Evolutionary conservation across 2,888 invertebrate genomes (phyloP).

Genomic region (Protodeltote pygarga): DNA sequence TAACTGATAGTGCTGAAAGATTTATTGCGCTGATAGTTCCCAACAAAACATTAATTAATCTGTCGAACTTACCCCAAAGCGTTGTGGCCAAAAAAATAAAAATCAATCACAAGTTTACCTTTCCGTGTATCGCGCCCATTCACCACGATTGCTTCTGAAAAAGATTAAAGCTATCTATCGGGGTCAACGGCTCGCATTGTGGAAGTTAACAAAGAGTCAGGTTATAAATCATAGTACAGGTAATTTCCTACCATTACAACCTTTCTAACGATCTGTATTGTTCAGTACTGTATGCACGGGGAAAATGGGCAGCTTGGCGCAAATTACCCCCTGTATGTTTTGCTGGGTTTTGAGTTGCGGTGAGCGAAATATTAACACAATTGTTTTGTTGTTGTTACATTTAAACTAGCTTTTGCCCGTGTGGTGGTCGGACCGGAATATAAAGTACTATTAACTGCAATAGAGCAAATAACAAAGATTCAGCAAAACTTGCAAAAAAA

Average conservation of each 20-base stretch:
- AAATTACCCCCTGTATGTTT: slow-evolving; percentile 43
- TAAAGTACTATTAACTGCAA: too few relatives aligned
- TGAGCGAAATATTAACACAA: not conserved
- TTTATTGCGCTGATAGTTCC: too few relatives aligned
- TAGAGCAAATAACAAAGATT: too few relatives aligned
- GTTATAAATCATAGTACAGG: slow-evolving; percentile 78
- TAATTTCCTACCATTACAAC: slow-evolving; percentile 79
- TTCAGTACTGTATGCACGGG: slow-evolving; percentile 57
- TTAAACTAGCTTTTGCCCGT: too few relatives aligned
- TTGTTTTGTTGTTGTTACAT: too few relatives aligned
- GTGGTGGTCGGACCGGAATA: too few relatives aligned
- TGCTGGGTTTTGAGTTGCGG: slow-evolving; percentile 27
- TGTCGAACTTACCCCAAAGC: slow-evolving; percentile 10
- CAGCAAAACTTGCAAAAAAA: too few relatives aligned
- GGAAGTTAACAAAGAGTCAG: slow-evolving; percentile 56
- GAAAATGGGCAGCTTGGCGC: slow-evolving; percentile 46
- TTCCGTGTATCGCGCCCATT: slow-evolving; percentile 44
- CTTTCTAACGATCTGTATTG: slow-evolving; percentile 75
- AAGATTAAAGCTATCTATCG: slow-evolving; percentile 73
- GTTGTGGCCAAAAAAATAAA: slow-evolving; percentile 10
- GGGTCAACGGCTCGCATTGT: slow-evolving; percentile 68
- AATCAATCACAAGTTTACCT: slow-evolving; percentile 36
- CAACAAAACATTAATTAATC: slow-evolving; percentile 4
- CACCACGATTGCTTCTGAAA: slow-evolving; percentile 48
- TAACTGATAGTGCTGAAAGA: too few relatives aligned